These are phyloP conservation scores for Nineta flava DNA, from an alignment of 2,888 invertebrate species.

Conservation along the genomic window DNA sequence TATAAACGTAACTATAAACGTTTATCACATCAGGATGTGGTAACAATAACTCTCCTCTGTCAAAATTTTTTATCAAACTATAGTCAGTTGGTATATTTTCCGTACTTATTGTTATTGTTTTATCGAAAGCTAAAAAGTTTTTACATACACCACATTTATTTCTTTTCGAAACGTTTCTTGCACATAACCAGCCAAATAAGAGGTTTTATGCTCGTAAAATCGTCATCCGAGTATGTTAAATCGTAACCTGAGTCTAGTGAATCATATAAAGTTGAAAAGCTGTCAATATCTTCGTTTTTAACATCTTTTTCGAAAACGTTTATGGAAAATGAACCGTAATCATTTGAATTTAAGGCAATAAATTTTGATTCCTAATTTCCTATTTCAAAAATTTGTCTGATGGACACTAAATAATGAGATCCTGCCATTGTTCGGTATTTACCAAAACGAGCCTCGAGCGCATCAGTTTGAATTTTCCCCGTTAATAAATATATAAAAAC, in stretches of 20 bases:
- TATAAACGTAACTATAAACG: no score
- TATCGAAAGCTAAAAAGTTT: neutral
- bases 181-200: neutral
- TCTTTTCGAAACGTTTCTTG: neutral
- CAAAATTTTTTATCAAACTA: neutral
- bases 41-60: neutral
- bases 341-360: neutral
- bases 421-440: neutral
- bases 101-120: neutral
- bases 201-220: neutral
- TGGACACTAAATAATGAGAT: neutral
- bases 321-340: neutral
- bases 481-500: no score
- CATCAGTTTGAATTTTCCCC: neutral
- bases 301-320: neutral
- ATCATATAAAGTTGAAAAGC: neutral
- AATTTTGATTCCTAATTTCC: neutral
- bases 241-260: neutral
- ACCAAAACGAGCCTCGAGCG: neutral
- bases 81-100: neutral
- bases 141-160: no score
- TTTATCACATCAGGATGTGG: neutral
- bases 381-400: neutral
- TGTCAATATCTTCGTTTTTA: no score
- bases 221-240: no score